Percentiles rank a stretch among this genome's conserved stretches.
Conservation (phyloP, 2,113 vertebrate genomes). For the Nasalis larvatus region DNA sequence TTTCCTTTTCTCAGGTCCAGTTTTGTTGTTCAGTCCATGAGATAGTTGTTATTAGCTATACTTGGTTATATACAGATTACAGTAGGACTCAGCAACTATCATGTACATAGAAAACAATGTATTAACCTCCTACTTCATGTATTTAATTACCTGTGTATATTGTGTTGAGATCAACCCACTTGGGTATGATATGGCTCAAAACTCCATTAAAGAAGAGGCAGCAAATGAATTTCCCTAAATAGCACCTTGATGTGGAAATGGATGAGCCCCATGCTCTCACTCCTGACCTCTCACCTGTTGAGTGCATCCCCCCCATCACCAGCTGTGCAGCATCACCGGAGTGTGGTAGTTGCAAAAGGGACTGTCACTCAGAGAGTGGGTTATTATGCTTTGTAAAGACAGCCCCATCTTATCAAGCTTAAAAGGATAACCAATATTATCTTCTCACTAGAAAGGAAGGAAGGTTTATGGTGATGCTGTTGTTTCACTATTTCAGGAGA, state of each 20-base stretch:
- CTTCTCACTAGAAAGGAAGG: neutral
- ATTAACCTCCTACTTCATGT: neutral
- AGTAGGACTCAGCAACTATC: neutral
- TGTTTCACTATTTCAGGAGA: neutral
- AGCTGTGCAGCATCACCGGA: no score
- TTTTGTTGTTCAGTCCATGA: neutral
- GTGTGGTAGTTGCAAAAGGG: neutral
- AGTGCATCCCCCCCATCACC: fast-evolving
- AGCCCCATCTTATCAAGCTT: neutral
- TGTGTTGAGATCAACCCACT: neutral
- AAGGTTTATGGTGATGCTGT: neutral
- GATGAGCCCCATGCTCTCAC: no score
- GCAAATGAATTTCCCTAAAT: neutral
- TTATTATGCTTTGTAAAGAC: neutral
- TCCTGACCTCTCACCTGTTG: neutral
- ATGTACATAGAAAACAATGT: neutral
- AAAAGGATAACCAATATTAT: neutral
- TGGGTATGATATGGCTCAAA: neutral
- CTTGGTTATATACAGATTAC: neutral
- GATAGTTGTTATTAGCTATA: neutral
- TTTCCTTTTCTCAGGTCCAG: neutral
- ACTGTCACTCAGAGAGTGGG: neutral
- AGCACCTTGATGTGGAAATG: neutral
- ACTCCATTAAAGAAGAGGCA: neutral
- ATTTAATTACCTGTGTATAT: neutral